Evolutionary conservation across 53 echinoderm and acorn worm genomes (phyloP).

Genomic region (Crossaster papposus): DNA sequence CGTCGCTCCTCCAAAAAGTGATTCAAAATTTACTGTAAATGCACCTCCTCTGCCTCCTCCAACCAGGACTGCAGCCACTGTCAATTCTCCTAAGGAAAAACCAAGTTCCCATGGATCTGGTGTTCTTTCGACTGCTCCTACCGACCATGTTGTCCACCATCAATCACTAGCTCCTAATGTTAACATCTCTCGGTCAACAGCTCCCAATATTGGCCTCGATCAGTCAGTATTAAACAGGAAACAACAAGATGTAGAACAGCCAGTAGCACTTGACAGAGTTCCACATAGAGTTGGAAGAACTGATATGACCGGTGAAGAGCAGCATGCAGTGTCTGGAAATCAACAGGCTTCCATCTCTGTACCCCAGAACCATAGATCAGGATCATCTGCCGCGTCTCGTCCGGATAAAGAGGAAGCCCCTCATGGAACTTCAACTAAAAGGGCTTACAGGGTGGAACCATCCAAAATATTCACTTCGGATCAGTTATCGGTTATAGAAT

Average conservation of each 20-base stretch:
- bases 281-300: neutral
- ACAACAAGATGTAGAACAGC: neutral
- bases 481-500: slow-evolving; percentile 26
- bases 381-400: neutral
- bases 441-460: neutral
- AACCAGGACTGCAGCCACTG: neutral
- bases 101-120: neutral
- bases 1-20: neutral
- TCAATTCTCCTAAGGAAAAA: neutral
- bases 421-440: neutral
- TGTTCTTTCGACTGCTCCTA: neutral
- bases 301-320: neutral
- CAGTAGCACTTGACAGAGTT: neutral
- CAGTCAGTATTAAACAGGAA: neutral
- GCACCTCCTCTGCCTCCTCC: neutral
- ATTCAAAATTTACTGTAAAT: neutral
- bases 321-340: neutral
- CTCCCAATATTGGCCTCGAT: neutral
- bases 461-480: slow-evolving; percentile 32
- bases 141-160: neutral
- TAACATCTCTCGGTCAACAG: neutral
- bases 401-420: neutral
- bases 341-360: neutral
- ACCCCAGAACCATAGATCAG: neutral
- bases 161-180: slow-evolving; percentile 11